Percentiles rank a stretch among this genome's conserved stretches.
Evolutionary conservation across 2,888 invertebrate species (phyloP).

Genomic region (Sesia apiformis): DNA sequence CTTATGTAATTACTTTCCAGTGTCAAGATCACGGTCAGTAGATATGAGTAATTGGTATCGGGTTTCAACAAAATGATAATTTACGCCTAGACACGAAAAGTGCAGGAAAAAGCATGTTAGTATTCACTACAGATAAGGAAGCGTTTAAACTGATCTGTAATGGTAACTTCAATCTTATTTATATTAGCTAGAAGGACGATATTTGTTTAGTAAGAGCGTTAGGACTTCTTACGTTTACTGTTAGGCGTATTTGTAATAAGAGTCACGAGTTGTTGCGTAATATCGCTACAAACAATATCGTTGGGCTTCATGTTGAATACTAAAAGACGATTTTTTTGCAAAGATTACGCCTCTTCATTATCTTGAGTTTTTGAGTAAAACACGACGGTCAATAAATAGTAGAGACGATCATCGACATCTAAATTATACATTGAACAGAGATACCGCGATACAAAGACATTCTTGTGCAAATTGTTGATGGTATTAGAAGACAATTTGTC

Average conservation of each 20-base stretch:
- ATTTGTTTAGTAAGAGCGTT: conserved; percentile 22
- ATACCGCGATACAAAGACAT: too few relatives aligned
- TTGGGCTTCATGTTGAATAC: conserved; percentile 37
- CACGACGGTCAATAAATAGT: too few relatives aligned
- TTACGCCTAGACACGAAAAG: conserved; percentile 27
- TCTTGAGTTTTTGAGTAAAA: too few relatives aligned
- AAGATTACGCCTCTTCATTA: background rate
- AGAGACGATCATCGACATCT: too few relatives aligned
- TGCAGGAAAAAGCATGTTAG: conserved; percentile 48
- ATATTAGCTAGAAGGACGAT: conserved; percentile 19
- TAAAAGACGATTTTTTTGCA: conserved; percentile 24
- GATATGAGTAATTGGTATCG: background rate
- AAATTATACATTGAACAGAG: too few relatives aligned
- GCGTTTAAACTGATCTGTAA: conserved; percentile 13
- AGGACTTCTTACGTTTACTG: conserved; percentile 43
- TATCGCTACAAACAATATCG: conserved; percentile 35
- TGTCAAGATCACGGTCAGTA: background rate
- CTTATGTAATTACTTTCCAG: background rate
- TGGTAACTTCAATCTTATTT: conserved; percentile 25
- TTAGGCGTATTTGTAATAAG: conserved; percentile 43
- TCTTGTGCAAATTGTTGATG: too few relatives aligned
- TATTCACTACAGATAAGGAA: conserved; percentile 37
- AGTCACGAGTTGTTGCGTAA: conserved; percentile 73
- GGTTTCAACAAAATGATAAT: conserved; percentile 30
- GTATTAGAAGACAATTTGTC: too few relatives aligned